Evolutionary conservation across 2,888 invertebrate species (phyloP).

Genomic region (Cheilosia grossa): DNA sequence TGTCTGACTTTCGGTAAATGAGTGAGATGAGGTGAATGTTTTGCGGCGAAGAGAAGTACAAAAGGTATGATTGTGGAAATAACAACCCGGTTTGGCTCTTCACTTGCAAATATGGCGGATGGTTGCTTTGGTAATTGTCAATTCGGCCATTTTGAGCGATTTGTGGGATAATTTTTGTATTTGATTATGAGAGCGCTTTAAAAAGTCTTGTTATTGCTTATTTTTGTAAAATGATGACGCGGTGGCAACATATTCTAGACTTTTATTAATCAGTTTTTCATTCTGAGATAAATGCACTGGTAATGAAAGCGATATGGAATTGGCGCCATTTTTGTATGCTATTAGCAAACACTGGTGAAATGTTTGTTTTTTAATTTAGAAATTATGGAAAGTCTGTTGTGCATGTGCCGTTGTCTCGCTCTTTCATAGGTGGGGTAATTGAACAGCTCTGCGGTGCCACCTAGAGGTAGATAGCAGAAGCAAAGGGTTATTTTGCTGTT

Average conservation of each 20-base stretch:
- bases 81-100: slow-evolving; percentile 38
- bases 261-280: neutral
- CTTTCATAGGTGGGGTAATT: neutral
- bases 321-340: slow-evolving; percentile 51
- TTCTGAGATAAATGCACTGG: no score
- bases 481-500: no score
- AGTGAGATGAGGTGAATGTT: slow-evolving; percentile 18
- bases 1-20: neutral
- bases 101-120: slow-evolving; percentile 66
- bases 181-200: neutral
- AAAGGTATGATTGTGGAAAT: neutral
- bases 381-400: neutral
- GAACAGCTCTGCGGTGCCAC: neutral
- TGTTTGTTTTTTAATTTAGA: slow-evolving; percentile 36
- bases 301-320: neutral
- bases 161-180: slow-evolving; percentile 26
- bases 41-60: slow-evolving; percentile 56
- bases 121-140: slow-evolving; percentile 53
- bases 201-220: neutral
- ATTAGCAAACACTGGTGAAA: neutral
- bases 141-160: slow-evolving; percentile 70
- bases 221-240: neutral
- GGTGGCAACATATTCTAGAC: neutral
- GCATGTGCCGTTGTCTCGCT: slow-evolving; percentile 8
- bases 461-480: neutral